Base-by-base conservation (phyloP, 2,888 invertebrate genomes). In the Brassicogethes aeneus region DNA sequence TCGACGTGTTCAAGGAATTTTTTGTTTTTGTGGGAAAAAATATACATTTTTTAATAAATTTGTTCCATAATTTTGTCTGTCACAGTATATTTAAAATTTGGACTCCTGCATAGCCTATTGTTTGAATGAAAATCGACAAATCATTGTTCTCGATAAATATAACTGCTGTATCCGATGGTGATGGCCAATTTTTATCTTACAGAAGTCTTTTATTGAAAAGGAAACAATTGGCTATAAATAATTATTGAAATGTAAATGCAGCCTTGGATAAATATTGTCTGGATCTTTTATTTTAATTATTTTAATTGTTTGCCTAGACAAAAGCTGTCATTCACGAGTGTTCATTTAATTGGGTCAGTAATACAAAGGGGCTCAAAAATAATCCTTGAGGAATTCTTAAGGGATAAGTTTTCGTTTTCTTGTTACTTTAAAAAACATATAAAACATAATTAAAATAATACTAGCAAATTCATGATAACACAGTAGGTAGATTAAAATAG, bases 121-220 rank as follows among this genome's bases (percentile, higher is more conserved):
- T 23, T 23, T n/a, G 5, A 23, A 10, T 23, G 5, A 7, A 7
- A 23, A 23, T 23, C 23, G 23, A 5, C 23, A 23, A 23, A 10
- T 23, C 5, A 23, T 23, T 23, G 23, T 23, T 23, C 23, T 7
- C 23, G 5, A 23, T 10, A 10, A 23, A 23, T 23, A 23, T 23
- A 23, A 23, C 23, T 23, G 23, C 23, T 23, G 23, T 23, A 23
- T 23, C 23, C 23, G 5, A 7, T 23, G 39, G 47, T 47, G 50
- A 50, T 47, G 40, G 43, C 44, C 46, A 50, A 47, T 50, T 50
- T 50, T 45, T 47, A 40, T 39, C 44, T 48, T 45, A 47, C 47
- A 45, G 47, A 44, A 47, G 50, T 43, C 46, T 38, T 44, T 23
- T 43, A 45, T 39, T 45, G 43, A 41, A 47, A 45, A 41, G 41